Conservation (phyloP, 2,113 vertebrate species). For the Pelecanoides urinatrix region DNA sequence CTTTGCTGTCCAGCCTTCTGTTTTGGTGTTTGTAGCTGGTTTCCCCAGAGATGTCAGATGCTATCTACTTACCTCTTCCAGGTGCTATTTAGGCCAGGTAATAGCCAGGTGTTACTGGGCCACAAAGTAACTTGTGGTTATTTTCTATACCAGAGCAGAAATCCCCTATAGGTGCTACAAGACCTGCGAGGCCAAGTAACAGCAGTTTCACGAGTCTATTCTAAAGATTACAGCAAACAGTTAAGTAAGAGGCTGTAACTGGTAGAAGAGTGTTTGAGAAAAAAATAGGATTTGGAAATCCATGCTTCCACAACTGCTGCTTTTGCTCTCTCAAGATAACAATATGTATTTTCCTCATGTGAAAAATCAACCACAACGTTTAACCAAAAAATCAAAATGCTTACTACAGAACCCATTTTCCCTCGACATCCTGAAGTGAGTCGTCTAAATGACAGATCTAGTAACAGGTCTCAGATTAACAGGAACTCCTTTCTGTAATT, state of each 20-base stretch:
- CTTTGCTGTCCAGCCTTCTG: not conserved
- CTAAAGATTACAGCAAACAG: not conserved
- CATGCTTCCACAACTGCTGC: not conserved
- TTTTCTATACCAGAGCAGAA: not conserved
- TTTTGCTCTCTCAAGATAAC: not conserved
- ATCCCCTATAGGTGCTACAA: not conserved
- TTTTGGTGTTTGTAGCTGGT: not conserved
- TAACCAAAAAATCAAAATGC: not conserved
- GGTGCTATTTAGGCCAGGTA: not conserved
- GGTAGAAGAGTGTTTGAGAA: not conserved
- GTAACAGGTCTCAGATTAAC: not conserved
- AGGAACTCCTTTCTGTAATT: not conserved
- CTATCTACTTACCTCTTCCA: constrained; percentile 25
- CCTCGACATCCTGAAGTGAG: not conserved
- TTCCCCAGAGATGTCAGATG: not conserved
- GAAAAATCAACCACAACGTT: not conserved
- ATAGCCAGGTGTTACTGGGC: not conserved
- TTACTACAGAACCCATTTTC: not conserved
- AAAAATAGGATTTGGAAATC: not conserved
- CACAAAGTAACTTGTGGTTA: not conserved
- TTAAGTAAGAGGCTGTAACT: not conserved
- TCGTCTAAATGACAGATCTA: not conserved
- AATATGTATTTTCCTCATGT: not conserved
- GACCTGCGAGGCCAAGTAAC: not conserved
- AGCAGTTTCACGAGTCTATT: not conserved